Base-by-base conservation (phyloP, 1,140 invertebrate species). In the Mycetomoellerius zeteki region DNA sequence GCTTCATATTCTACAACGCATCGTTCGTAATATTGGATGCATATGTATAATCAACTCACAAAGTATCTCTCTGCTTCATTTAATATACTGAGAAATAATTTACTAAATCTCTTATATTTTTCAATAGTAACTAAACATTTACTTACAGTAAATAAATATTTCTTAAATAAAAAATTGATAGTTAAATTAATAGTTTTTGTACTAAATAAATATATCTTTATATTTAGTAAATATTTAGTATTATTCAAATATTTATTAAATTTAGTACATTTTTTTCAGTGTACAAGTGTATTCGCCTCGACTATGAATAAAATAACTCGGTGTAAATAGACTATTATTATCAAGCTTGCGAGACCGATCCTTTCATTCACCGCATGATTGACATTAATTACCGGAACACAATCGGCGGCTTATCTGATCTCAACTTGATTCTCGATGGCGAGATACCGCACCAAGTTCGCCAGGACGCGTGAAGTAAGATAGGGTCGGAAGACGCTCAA, bases 351-450 rank as follows among this genome's bases (percentile, higher is more conserved):
- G 52, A 43, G 52, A 73, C 19, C 82, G 73, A 54, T 80, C 69
- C 75, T 43, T 65, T 85, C 84, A 27, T 80, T 85, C 30, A 75
- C 10, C 54, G 37, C 27, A 7, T 84, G 80, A 75, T 84, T 84
- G 80, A 84, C 80, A 84, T 84, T 84, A 84, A 84, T 84, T 84
- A 84, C 69, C 80, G 80, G 54, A 84, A 75, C 69, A 75, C 80
- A 84, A 84, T 84, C 80, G 69, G 54, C 54, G 69, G n/a, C 24
- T 84, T 84, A 84, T 84, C 80, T 60, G 80, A 82, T 82, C 67
- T 3, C 65, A 24, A 43, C 33, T 58, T 27, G 50, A 60, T 72
- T 33, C 69, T 19, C 65, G 67, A 81, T 43, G 21, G 50, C 65
- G 65, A 81, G 78, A 81, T 81, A 81, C 21, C n/a, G 47, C 52